A percentile compares a stretch with the other conserved stretches of the same genome.
phyloP scores from a whole-genome alignment of 2,113 vertebrate genomes.

The Ptilorrhoa leucosticta region DNA sequence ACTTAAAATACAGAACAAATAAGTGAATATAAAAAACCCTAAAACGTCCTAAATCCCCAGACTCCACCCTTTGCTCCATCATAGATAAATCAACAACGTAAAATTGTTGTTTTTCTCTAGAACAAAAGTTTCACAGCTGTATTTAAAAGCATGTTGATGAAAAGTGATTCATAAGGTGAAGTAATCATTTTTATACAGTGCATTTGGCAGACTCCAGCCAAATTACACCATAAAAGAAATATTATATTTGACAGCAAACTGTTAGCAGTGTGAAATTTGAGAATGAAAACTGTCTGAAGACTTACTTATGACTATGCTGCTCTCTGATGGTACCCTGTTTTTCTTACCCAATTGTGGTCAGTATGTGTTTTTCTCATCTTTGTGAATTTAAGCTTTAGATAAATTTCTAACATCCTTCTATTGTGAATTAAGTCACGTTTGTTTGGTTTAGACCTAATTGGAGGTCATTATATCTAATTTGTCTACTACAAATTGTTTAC shows the following conservation, averaged over 20 bases:
- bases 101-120: conserved; percentile 23
- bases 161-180: conserved; percentile 59
- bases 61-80: background rate
- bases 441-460: background rate
- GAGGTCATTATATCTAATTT: background rate
- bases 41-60: background rate
- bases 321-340: background rate
- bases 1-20: background rate
- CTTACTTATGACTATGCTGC: background rate
- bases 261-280: conserved; percentile 9
- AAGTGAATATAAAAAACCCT: background rate
- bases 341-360: background rate
- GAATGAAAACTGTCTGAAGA: background rate
- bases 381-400: background rate
- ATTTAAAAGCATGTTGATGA: conserved; percentile 41
- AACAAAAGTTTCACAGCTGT: conserved; percentile 36
- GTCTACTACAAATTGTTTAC: background rate
- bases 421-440: background rate
- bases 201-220: conserved; percentile 8
- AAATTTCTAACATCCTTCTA: background rate
- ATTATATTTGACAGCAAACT: conserved; percentile 42
- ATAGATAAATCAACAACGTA: conserved; percentile 7
- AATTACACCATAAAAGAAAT: conserved; percentile 62
- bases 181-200: conserved; percentile 44
- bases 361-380: background rate